These are phyloP conservation scores for Metridium senile DNA, from an alignment of 92 coral and sea anemone species.

Conservation along the genomic window DNA sequence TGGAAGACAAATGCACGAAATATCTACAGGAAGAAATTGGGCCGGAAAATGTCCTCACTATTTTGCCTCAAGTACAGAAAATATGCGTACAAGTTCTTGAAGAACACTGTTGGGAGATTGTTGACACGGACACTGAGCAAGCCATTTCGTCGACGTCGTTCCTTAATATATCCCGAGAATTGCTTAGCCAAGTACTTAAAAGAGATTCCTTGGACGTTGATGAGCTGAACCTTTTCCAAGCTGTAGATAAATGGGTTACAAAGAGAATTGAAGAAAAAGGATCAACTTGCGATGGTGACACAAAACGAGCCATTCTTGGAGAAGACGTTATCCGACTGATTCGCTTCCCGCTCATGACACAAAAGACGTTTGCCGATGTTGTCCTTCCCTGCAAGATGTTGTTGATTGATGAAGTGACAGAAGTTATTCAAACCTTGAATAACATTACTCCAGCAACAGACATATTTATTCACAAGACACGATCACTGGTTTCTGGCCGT, in stretches of 20 bases:
- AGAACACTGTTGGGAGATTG: conserved; percentile 13
- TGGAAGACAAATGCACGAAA: conserved; percentile 7
- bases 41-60: conserved; percentile 11
- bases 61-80: conserved; percentile 12
- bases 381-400: conserved; percentile 31
- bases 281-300: not conserved
- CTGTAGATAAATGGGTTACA: conserved; percentile 31
- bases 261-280: not conserved
- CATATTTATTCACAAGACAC: not conserved
- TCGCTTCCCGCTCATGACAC: conserved; percentile 14
- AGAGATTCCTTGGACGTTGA: conserved; percentile 16
- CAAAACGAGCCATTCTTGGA: conserved; percentile 21
- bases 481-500: not conserved
- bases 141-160: conserved; percentile 13
- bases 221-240: conserved; percentile 28
- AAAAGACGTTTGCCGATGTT: conserved; percentile 18
- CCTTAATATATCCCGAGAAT: conserved; percentile 17
- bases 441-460: not conserved
- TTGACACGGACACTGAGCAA: conserved; percentile 1
- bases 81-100: not conserved
- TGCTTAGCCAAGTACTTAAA: conserved; percentile 16
- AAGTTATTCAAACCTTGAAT: conserved; percentile 8
- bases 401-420: conserved; percentile 2
- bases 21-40: not conserved
- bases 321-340: conserved; percentile 6